Conservation (phyloP, 2,113 vertebrate genomes). For the Xiphorhynchus elegans region DNA sequence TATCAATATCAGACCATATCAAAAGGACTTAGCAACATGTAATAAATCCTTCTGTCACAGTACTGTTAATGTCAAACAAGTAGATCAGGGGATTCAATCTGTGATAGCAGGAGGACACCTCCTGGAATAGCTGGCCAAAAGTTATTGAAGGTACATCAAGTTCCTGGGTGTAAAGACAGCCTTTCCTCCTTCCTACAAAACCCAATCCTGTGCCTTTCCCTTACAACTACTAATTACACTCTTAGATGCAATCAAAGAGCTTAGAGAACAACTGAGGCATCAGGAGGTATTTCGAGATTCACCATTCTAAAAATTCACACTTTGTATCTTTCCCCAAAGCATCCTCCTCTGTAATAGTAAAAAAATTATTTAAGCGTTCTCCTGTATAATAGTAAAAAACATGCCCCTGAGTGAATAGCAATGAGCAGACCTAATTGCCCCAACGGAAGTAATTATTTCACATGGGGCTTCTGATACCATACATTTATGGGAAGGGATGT, state of each 20-base stretch:
- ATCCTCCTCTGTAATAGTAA: not conserved
- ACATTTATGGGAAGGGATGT: not conserved
- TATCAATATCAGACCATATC: not conserved
- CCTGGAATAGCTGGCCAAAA: conserved; percentile 26
- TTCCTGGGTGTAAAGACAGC: not conserved
- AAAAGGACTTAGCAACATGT: not conserved
- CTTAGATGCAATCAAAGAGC: not conserved
- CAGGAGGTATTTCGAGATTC: not conserved
- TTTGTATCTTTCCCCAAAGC: not conserved
- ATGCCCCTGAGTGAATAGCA: not conserved
- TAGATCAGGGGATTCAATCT: not conserved
- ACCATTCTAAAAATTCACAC: not conserved
- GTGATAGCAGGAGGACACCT: not conserved
- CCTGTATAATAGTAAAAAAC: not conserved
- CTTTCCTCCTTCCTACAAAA: not conserved
- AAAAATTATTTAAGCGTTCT: not conserved
- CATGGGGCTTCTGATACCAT: not conserved
- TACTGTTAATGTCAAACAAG: not conserved
- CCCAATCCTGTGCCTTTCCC: not conserved
- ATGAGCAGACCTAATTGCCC: not conserved
- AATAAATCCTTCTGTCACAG: not conserved
- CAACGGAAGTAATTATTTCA: not conserved
- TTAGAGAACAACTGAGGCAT: not conserved
- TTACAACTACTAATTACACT: not conserved
- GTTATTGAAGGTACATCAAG: not conserved